These are phyloP conservation scores for Rhinolophus ferrumequinum DNA, from an alignment of 2,113 vertebrate genomes.

Conservation along the genomic window DNA sequence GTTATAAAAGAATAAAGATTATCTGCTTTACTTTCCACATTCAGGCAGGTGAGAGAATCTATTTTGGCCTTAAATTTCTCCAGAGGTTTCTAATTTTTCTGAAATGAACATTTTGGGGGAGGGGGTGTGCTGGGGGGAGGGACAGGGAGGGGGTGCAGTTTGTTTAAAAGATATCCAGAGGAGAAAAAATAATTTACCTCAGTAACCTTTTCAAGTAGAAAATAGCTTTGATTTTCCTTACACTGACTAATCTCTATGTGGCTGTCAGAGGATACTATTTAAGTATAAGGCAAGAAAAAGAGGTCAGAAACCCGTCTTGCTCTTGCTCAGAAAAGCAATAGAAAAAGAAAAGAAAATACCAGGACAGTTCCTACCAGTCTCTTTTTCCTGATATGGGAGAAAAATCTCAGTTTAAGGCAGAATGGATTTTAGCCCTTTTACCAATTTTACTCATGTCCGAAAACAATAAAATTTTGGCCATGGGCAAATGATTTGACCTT, in stretches of 20 bases:
- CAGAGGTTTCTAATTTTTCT: conserved; percentile 57
- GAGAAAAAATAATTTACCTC: conserved; percentile 61
- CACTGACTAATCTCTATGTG: conserved; percentile 61
- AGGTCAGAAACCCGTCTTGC: conserved; percentile 63
- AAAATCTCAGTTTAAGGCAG: conserved; percentile 50
- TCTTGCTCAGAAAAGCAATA: conserved; percentile 66
- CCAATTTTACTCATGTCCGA: neutral
- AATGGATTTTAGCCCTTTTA: neutral
- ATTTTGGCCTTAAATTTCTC: conserved; percentile 20
- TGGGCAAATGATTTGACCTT: neutral
- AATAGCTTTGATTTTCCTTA: conserved; percentile 72
- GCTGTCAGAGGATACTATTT: conserved; percentile 69
- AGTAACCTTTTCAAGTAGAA: conserved; percentile 67
- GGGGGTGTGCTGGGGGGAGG: neutral
- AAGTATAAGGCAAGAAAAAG: conserved; percentile 66
- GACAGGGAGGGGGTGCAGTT: neutral
- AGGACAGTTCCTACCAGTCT: conserved; percentile 2
- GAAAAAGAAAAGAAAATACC: conserved; percentile 56
- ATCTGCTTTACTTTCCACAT: conserved; percentile 34
- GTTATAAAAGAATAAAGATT: conserved; percentile 48
- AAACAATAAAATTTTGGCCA: neutral
- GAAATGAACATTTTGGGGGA: conserved; percentile 14
- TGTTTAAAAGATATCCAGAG: conserved; percentile 61
- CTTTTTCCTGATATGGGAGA: neutral
- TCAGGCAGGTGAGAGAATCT: conserved; percentile 24